Evolutionary conservation across 2,888 invertebrate genomes (phyloP).

Genomic region (Trissoscelio sp.): DNA sequence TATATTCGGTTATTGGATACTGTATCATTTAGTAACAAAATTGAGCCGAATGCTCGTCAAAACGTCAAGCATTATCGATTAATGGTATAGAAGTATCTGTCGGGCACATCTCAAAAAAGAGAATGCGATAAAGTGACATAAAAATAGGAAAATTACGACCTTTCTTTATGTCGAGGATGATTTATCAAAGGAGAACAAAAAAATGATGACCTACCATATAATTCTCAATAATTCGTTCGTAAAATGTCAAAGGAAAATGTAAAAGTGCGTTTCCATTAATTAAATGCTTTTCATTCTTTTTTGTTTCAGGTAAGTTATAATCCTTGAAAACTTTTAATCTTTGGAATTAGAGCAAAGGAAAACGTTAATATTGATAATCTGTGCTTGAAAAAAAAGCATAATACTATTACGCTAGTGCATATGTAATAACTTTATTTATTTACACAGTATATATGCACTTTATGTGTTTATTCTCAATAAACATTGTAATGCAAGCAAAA

Average conservation of each 20-base stretch:
- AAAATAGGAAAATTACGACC: conserved; percentile 22
- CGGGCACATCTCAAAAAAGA: conserved; percentile 3
- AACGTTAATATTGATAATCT: conserved; percentile 14
- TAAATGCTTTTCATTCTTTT: conserved; percentile 1
- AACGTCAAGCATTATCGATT: conserved; percentile 20
- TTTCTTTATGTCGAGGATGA: conserved; percentile 10
- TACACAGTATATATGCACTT: conserved; percentile 10
- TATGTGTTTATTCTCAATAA: conserved; percentile 24
- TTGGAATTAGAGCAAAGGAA: conserved; percentile 6
- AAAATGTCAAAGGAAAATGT: not conserved
- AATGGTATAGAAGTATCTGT: conserved; percentile 18
- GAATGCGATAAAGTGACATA: conserved; percentile 16
- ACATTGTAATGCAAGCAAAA: conserved; percentile 9
- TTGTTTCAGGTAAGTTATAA: conserved; percentile 32
- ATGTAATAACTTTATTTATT: conserved; percentile 16
- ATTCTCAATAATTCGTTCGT: not conserved
- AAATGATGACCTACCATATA: not conserved
- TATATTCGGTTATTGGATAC: not conserved
- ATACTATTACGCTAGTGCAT: not conserved
- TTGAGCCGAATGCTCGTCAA: conserved; percentile 8
- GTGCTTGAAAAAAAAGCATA: not conserved
- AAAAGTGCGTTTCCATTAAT: conserved; percentile 14
- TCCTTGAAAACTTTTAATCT: conserved; percentile 20
- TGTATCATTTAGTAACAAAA: not conserved
- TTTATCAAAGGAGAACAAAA: conserved; percentile 9